Evolutionary conservation across 2,113 vertebrate genomes (phyloP).

Genomic region (Sisor rabdophorus): DNA sequence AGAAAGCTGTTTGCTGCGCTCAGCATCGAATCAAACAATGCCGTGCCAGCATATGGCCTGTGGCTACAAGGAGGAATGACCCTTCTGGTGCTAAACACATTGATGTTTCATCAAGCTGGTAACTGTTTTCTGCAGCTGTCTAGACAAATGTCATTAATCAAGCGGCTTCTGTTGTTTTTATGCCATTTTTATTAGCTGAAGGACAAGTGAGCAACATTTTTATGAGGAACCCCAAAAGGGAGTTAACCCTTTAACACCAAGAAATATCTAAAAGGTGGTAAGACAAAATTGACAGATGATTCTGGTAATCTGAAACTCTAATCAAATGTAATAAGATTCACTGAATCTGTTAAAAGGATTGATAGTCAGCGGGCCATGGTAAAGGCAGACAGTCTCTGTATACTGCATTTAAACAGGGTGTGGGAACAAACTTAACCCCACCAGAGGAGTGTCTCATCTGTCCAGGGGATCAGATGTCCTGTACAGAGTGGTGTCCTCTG

Average conservation of each 20-base stretch:
- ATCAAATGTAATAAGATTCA: neutral
- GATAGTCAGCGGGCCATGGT: neutral
- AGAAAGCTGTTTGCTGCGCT: conserved; percentile 41
- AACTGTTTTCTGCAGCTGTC: conserved; percentile 45
- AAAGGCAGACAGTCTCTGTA: conserved; percentile 19
- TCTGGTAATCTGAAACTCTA: neutral
- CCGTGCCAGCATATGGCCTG: conserved; percentile 48
- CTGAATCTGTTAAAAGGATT: neutral
- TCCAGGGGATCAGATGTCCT: conserved; percentile 45
- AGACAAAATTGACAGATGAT: neutral
- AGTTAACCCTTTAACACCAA: neutral
- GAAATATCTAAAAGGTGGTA: neutral
- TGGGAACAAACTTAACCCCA: conserved; percentile 36
- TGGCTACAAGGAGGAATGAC: conserved; percentile 44
- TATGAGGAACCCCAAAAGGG: neutral
- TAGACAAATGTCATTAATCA: conserved; percentile 48
- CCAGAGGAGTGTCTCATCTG: conserved; percentile 28
- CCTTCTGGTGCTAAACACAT: conserved; percentile 46
- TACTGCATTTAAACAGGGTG: conserved; percentile 4
- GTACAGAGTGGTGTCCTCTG: neutral
- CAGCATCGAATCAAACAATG: conserved; percentile 47
- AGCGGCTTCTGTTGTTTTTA: conserved; percentile 20
- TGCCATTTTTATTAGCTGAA: conserved; percentile 15
- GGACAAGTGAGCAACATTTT: conserved; percentile 25
- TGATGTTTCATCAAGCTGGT: conserved; percentile 44